Conservation (phyloP, 2,113 vertebrate species). For the Clarias macrocephalus region DNA sequence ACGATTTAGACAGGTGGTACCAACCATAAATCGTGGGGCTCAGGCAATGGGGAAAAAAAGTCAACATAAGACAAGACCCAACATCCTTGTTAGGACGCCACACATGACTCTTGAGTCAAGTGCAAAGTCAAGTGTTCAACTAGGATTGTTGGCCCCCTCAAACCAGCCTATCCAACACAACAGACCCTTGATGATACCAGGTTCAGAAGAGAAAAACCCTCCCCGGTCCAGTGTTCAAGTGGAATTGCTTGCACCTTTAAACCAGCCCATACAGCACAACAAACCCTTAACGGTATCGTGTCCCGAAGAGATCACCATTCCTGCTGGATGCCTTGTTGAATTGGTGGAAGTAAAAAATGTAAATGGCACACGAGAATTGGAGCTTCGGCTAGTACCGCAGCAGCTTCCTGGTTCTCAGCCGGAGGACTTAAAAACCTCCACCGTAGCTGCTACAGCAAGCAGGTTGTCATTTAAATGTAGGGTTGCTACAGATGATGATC, state of each 20-base stretch:
- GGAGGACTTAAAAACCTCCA: conserved; percentile 51
- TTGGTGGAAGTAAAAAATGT: conserved; percentile 90
- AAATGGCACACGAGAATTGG: conserved; percentile 85
- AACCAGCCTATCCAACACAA: conserved; percentile 79
- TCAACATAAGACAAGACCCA: conserved; percentile 48
- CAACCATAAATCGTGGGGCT: background rate
- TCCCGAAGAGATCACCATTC: conserved; percentile 84
- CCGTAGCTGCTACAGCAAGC: conserved; percentile 41
- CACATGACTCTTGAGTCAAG: conserved; percentile 21
- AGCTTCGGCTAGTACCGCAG: conserved; percentile 84
- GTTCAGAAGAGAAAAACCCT: background rate
- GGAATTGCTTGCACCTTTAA: conserved; percentile 78
- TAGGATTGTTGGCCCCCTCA: conserved; percentile 77
- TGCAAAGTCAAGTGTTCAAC: conserved; percentile 65
- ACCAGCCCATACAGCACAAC: conserved; percentile 79
- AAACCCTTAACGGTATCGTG: conserved; percentile 87
- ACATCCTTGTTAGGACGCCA: conserved; percentile 50
- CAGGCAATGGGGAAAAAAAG: conserved; percentile 4
- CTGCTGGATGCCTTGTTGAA: conserved; percentile 88
- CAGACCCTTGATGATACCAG: conserved; percentile 83
- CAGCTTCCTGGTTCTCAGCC: conserved; percentile 59
- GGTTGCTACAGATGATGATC: conserved; percentile 45
- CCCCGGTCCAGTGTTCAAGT: conserved; percentile 66
- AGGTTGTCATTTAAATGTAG: conserved; percentile 56
- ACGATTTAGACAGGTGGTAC: background rate